These are phyloP conservation scores for Drosophila helvetica DNA, from an alignment of 2,888 invertebrate species.

Conservation along the genomic window DNA sequence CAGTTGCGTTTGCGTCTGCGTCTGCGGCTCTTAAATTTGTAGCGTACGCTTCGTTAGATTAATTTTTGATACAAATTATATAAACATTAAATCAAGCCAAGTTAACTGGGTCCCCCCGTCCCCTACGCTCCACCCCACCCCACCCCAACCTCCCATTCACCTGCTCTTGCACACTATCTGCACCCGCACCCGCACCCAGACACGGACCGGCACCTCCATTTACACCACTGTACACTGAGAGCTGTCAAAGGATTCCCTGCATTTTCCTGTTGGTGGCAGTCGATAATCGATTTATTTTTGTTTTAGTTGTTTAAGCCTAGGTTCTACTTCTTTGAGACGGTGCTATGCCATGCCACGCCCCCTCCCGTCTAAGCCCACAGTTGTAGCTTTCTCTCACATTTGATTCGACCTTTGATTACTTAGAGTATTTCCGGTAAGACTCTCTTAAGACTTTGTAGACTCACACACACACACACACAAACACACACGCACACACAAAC, in stretches of 20 bases:
- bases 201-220: not conserved
- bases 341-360: constrained; percentile 73
- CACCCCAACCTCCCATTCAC: not conserved
- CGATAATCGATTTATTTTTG: constrained; percentile 46
- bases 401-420: constrained; percentile 35
- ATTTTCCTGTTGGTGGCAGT: constrained; percentile 62
- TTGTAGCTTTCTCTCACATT: constrained; percentile 29
- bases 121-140: not conserved
- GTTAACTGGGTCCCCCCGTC: constrained; percentile 54
- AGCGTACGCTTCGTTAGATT: constrained; percentile 59
- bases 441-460: constrained; percentile 56
- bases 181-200: too few species aligned
- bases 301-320: constrained; percentile 64
- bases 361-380: constrained; percentile 9
- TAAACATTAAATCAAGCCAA: constrained; percentile 53
- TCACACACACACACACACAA: constrained; percentile 29
- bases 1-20: constrained; percentile 47
- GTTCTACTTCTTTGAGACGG: constrained; percentile 64
- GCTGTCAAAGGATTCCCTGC: not conserved
- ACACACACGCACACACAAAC: constrained; percentile 7
- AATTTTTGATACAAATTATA: constrained; percentile 59
- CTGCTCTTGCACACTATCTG: not conserved
- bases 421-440: constrained; percentile 42
- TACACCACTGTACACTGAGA: not conserved
- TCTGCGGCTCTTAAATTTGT: constrained; percentile 49